Conservation (phyloP, 2,888 invertebrate genomes). For the Copidosoma aretas region DNA sequence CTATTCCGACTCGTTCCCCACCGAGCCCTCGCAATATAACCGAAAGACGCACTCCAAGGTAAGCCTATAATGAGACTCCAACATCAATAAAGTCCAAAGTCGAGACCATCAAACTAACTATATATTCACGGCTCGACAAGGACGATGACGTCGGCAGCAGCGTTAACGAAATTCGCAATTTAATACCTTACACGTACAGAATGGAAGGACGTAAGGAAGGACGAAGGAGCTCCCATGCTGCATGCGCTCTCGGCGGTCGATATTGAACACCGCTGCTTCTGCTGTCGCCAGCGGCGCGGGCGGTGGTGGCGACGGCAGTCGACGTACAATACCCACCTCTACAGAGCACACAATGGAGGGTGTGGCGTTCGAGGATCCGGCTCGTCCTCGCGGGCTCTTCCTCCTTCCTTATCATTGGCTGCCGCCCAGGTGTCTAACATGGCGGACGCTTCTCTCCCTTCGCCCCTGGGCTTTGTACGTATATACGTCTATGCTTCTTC, state of each 20-base stretch:
- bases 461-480: not conserved
- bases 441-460: constrained; percentile 47
- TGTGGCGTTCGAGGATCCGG: constrained; percentile 60
- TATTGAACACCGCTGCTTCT: no score
- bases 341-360: constrained; percentile 49
- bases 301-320: not conserved
- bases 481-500: not conserved
- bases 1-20: no score
- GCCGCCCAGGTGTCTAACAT: constrained; percentile 55
- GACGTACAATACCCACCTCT: not conserved
- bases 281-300: not conserved
- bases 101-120: no score
- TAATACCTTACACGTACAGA: not conserved
- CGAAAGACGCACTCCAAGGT: no score
- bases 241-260: no score
- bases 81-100: no score
- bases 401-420: constrained; percentile 55
- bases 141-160: no score
- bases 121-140: no score
- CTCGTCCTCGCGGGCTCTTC: constrained; percentile 42
- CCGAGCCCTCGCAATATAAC: no score
- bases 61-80: no score
- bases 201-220: constrained; percentile 3
- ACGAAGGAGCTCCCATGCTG: not conserved
- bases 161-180: not conserved